A percentile compares a stretch with the other conserved stretches of the same genome.
These are phyloP conservation scores for Yponomeuta plumbellus DNA, from an alignment of 2,888 invertebrate genomes.

Conservation along the genomic window DNA sequence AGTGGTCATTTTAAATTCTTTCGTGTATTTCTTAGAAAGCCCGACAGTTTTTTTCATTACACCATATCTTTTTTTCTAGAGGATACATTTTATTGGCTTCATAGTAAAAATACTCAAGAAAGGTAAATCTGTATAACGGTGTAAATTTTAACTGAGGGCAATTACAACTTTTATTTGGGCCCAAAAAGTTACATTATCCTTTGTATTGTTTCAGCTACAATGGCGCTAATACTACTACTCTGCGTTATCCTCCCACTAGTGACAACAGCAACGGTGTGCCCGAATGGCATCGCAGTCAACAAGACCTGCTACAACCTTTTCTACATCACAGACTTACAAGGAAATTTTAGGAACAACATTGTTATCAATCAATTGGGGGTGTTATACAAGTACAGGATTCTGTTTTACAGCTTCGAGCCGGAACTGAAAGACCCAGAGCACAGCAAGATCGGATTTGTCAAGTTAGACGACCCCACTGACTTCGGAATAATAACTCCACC, in stretches of 20 bases:
- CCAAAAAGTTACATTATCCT: too few relatives aligned
- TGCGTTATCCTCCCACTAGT: background rate
- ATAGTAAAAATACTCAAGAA: too few relatives aligned
- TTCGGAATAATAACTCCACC: slow-evolving; percentile 36
- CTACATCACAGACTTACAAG: slow-evolving; percentile 46
- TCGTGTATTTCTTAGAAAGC: too few relatives aligned
- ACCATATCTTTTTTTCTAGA: too few relatives aligned
- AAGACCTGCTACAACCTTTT: slow-evolving; percentile 47
- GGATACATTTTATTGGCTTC: too few relatives aligned
- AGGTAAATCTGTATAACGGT: too few relatives aligned
- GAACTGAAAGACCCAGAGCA: slow-evolving; percentile 50
- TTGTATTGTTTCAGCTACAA: slow-evolving; percentile 23
- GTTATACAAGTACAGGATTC: slow-evolving; percentile 40
- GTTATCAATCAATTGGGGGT: slow-evolving; percentile 54
- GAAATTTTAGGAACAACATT: slow-evolving; percentile 47
- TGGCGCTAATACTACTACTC: slow-evolving; percentile 3
- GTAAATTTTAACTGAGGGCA: too few relatives aligned
- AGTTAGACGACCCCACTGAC: slow-evolving; percentile 36
- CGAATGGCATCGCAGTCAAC: slow-evolving; percentile 45
- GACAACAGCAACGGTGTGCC: slow-evolving; percentile 36
- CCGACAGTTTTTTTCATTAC: too few relatives aligned
- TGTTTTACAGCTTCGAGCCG: slow-evolving; percentile 61
- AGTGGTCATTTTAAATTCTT: too few relatives aligned
- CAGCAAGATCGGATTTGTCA: slow-evolving; percentile 54
- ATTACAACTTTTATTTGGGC: too few relatives aligned